Evolutionary conservation across 2,797 vertebrate species (phyloP).

Genomic region (Lithobates sylvaticus): DNA sequence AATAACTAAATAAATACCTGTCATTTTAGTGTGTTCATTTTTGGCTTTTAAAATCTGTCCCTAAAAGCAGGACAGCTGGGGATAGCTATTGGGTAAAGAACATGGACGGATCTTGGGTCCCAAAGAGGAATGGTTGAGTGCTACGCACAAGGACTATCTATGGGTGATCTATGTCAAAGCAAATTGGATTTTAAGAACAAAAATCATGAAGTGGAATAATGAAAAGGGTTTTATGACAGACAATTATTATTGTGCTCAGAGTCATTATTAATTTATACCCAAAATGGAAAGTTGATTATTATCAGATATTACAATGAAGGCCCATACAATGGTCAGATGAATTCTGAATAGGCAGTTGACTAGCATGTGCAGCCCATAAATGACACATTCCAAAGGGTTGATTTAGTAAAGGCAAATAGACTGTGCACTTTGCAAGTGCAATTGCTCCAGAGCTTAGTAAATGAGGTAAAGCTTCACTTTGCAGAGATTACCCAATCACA

Average conservation of each 20-base stretch:
- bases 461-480: no score
- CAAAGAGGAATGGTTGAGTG: not conserved
- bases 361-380: not conserved
- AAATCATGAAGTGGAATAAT: not conserved
- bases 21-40: not conserved
- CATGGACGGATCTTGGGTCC: not conserved
- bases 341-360: not conserved
- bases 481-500: no score
- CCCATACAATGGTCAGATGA: not conserved
- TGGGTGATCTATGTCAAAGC: not conserved
- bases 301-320: not conserved
- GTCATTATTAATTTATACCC: not conserved
- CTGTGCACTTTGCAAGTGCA: no score
- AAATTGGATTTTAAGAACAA: not conserved
- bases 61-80: not conserved
- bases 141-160: no score
- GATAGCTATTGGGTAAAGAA: not conserved
- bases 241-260: not conserved
- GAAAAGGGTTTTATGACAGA: not conserved
- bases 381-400: not conserved
- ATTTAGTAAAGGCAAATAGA: no score
- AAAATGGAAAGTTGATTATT: not conserved
- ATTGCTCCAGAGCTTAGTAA: no score
- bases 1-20: not conserved
- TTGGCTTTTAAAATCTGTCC: not conserved